Evolutionary conservation across 2,113 vertebrate genomes (phyloP).

Genomic region (Anhinga anhinga): DNA sequence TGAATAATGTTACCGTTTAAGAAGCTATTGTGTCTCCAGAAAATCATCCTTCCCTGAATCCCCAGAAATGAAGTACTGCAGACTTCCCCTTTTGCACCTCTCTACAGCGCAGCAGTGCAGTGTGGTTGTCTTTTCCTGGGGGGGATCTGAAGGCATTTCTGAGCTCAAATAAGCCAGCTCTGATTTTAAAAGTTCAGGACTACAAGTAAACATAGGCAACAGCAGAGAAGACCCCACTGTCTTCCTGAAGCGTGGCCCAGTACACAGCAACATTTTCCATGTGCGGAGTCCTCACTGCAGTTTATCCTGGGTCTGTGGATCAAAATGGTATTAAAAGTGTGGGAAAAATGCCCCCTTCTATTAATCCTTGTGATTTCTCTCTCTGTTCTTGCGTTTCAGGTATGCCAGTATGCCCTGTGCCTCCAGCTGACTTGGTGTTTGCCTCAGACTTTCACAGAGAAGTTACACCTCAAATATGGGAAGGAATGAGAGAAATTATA

Average conservation of each 20-base stretch:
- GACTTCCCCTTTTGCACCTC: neutral
- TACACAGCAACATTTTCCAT: neutral
- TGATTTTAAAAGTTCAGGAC: neutral
- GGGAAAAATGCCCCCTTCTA: neutral
- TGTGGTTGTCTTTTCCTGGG: neutral
- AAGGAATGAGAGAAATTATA: slow-evolving; percentile 47
- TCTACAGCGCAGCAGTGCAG: neutral
- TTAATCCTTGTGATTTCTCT: neutral
- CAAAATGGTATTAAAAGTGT: neutral
- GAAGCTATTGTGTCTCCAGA: neutral
- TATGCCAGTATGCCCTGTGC: neutral
- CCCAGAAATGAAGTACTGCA: neutral
- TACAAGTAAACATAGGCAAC: neutral
- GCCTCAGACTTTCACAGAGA: slow-evolving; percentile 46
- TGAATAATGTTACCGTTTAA: neutral
- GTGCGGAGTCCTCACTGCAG: neutral
- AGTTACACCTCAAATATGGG: neutral
- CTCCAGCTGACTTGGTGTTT: slow-evolving; percentile 61
- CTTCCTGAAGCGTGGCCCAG: neutral
- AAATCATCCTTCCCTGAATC: neutral
- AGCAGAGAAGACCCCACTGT: neutral
- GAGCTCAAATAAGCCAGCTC: neutral
- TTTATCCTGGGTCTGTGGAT: neutral
- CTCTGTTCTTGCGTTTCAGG: slow-evolving; percentile 4
- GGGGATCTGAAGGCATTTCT: neutral